Evolutionary conservation across 1,140 invertebrate species (phyloP).

Genomic region (Drosophila navojoa): DNA sequence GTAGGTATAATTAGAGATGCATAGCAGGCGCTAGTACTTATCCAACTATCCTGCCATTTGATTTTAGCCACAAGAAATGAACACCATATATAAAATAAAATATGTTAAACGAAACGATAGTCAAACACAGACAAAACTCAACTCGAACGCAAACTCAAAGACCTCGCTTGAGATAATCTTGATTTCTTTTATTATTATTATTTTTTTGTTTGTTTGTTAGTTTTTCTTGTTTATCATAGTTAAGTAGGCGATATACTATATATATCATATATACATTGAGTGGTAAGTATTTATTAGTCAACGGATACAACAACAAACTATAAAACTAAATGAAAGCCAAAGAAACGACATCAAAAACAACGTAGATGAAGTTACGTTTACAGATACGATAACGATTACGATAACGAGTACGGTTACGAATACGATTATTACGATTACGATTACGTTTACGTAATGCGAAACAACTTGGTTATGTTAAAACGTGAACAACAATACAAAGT

Average conservation of each 20-base stretch:
- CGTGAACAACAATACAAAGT: conserved; percentile 75
- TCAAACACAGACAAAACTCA: conserved; percentile 25
- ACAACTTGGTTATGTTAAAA: conserved; percentile 70
- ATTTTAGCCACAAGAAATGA: conserved; percentile 16
- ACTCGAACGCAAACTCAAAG: conserved; percentile 38
- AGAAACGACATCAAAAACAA: conserved; percentile 73
- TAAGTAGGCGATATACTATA: conserved; percentile 7
- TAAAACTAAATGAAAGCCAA: conserved; percentile 58
- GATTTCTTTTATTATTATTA: background rate
- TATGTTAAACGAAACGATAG: conserved; percentile 7
- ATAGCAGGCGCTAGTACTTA: conserved; percentile 28
- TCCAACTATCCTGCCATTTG: conserved; percentile 22
- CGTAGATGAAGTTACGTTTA: conserved; percentile 64
- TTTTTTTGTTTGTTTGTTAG: background rate
- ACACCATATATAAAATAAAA: conserved; percentile 16
- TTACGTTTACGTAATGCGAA: conserved; percentile 53
- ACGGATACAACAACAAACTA: conserved; percentile 70
- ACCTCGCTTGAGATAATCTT: conserved; percentile 5
- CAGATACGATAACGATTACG: conserved; percentile 25
- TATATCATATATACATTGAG: conserved; percentile 24
- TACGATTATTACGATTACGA: conserved; percentile 54
- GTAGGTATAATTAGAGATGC: conserved; percentile 18
- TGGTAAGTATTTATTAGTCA: conserved; percentile 29
- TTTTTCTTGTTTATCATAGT: conserved; percentile 8
- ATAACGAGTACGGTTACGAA: conserved; percentile 49